Evolutionary conservation across 2,888 invertebrate genomes (phyloP).

Genomic region (Trichopria drosophilae): DNA sequence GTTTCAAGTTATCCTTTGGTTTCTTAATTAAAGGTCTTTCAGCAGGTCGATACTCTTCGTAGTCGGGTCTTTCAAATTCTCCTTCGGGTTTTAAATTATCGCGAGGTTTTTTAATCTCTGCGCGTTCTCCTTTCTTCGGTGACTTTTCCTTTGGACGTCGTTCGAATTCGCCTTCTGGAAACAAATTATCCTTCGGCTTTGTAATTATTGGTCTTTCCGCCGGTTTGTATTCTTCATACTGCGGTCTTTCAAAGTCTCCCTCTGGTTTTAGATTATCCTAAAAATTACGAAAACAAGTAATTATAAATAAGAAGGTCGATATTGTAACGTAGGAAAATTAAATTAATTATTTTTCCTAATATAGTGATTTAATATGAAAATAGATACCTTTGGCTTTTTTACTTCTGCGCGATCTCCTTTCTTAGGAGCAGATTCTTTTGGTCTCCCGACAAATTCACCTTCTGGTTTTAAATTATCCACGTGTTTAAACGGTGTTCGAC

Average conservation of each 20-base stretch:
- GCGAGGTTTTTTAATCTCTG: slow-evolving; percentile 52
- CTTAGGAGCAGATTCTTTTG: slow-evolving; percentile 38
- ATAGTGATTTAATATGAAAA: no score
- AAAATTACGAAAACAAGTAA: no score
- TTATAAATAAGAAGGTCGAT: no score
- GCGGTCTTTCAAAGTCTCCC: slow-evolving; percentile 58
- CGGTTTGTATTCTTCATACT: slow-evolving; percentile 49
- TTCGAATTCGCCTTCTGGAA: slow-evolving; percentile 61
- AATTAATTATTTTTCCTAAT: no score
- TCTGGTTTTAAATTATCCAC: slow-evolving; percentile 61
- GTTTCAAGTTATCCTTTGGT: slow-evolving; percentile 53
- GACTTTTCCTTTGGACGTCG: slow-evolving; percentile 54
- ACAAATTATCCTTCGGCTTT: slow-evolving; percentile 56
- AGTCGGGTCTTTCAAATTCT: slow-evolving; percentile 59
- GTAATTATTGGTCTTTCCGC: slow-evolving; percentile 53
- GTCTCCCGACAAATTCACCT: slow-evolving; percentile 57
- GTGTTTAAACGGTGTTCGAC: slow-evolving; percentile 51
- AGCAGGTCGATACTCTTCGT: slow-evolving; percentile 52
- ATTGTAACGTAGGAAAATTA: no score
- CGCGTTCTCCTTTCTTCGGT: slow-evolving; percentile 33
- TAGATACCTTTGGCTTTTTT: slow-evolving; percentile 51
- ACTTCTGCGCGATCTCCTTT: slow-evolving; percentile 45
- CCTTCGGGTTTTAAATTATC: slow-evolving; percentile 67
- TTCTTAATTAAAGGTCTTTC: slow-evolving; percentile 52
- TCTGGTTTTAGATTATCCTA: slow-evolving; percentile 64